These are phyloP conservation scores for Camponotus fellah DNA, from an alignment of 2,888 invertebrate genomes.

Conservation along the genomic window DNA sequence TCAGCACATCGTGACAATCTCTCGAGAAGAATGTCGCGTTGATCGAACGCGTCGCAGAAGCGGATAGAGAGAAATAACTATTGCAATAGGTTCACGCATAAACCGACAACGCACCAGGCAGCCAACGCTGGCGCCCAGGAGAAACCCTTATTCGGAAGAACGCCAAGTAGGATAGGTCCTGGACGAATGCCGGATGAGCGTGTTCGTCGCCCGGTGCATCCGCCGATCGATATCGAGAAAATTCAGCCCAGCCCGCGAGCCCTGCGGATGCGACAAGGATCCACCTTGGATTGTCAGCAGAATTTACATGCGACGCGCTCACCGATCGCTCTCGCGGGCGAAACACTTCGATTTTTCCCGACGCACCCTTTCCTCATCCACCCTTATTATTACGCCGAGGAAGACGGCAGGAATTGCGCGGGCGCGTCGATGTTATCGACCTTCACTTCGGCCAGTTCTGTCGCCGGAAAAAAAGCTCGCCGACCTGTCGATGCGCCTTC, in stretches of 20 bases:
- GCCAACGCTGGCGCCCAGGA: background rate
- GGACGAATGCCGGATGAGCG: background rate
- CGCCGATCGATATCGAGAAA: constrained; percentile 36
- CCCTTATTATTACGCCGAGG: constrained; percentile 53
- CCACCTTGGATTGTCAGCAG: constrained; percentile 17
- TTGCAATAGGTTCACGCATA: background rate
- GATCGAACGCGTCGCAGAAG: background rate
- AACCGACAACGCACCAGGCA: background rate
- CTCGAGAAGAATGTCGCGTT: background rate
- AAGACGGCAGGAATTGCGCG: constrained; percentile 71
- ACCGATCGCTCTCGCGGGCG: background rate
- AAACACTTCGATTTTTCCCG: background rate
- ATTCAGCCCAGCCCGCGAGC: constrained; percentile 22
- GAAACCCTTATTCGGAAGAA: background rate
- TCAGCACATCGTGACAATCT: background rate
- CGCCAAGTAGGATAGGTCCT: background rate
- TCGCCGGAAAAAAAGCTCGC: constrained; percentile 27
- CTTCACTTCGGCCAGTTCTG: constrained; percentile 63
- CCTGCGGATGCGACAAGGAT: background rate
- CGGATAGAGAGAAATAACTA: background rate
- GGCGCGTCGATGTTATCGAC: constrained; percentile 82
- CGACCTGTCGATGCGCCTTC: background rate
- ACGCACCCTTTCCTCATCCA: background rate
- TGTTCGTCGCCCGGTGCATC: constrained; percentile 31
- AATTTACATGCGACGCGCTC: background rate